These are phyloP conservation scores for Clytia hemisphaerica DNA, from an alignment of 30 jellyfish, hydroid and myxozoan genomes.

Conservation along the genomic window DNA sequence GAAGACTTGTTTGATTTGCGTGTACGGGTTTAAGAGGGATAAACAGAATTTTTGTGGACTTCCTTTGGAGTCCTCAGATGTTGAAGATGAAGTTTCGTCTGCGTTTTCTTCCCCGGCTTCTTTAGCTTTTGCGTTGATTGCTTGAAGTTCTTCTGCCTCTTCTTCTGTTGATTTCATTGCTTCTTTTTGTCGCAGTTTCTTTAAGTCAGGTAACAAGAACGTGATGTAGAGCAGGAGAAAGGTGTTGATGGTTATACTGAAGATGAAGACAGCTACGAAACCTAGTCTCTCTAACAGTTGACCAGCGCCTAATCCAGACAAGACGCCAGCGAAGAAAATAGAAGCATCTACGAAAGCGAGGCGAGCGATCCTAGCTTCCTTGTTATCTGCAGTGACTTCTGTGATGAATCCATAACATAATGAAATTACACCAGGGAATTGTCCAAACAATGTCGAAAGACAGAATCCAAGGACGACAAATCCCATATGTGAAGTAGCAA, in stretches of 20 bases:
- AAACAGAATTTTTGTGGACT: no score
- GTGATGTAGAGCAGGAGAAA: no score
- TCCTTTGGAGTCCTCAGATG: no score
- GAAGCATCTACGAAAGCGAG: background rate
- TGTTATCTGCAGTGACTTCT: background rate
- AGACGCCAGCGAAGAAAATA: background rate
- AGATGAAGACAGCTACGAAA: background rate
- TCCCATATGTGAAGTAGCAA: background rate
- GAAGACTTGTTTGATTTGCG: no score
- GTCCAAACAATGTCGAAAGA: background rate
- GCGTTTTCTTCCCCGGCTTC: no score
- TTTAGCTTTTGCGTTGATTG: no score
- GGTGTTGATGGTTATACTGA: background rate
- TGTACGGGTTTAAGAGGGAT: no score
- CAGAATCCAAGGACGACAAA: background rate
- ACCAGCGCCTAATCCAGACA: background rate
- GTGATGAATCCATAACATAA: background rate
- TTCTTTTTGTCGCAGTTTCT: no score
- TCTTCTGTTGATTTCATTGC: no score
- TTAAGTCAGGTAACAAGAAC: no score
- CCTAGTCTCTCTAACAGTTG: background rate
- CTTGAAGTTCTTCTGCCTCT: no score
- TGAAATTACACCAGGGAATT: background rate
- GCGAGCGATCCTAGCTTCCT: background rate
- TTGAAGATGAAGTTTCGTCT: no score